phyloP scores from a whole-genome alignment of 2,797 vertebrate genomes.

The Lithobates sylvaticus region DNA sequence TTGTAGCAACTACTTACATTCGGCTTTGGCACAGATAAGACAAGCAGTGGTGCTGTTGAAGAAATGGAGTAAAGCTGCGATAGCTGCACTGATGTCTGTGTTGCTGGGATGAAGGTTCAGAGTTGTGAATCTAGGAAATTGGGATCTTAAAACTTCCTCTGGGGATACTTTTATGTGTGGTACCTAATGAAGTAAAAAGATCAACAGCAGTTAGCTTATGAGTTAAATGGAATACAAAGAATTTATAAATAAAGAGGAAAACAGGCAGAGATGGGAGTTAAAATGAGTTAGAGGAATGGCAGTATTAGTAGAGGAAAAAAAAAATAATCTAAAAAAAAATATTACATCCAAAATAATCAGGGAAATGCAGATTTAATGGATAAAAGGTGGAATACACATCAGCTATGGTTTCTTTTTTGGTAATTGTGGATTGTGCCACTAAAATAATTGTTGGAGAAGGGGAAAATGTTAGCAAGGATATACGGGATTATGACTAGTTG shows the following conservation, averaged over 20 bases:
- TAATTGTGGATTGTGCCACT: too few relatives aligned
- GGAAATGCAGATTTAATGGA: too few relatives aligned
- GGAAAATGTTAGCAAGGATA: too few relatives aligned
- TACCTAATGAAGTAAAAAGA: constrained; percentile 77
- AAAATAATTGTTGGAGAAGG: too few relatives aligned
- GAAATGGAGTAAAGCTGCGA: constrained; percentile 93
- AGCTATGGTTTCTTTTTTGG: too few relatives aligned
- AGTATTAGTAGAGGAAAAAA: not conserved
- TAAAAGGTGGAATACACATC: too few relatives aligned
- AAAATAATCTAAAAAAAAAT: not conserved
- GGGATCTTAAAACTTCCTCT: constrained; percentile 94
- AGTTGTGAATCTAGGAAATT: constrained; percentile 96
- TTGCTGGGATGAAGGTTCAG: constrained; percentile 97
- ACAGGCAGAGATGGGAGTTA: not conserved
- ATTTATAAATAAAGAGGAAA: not conserved
- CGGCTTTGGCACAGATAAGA: constrained; percentile 97
- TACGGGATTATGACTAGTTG: too few relatives aligned
- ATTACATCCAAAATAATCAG: too few relatives aligned
- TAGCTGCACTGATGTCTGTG: constrained; percentile 94
- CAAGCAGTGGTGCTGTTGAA: constrained; percentile 96
- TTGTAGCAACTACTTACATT: constrained; percentile 85
- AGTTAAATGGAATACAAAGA: not conserved
- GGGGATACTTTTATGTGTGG: constrained; percentile 98
- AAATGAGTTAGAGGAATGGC: not conserved
- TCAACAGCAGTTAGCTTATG: not conserved